Evolutionary conservation across 1,140 invertebrate species (phyloP).

Genomic region (Chironomus striatipennis): DNA sequence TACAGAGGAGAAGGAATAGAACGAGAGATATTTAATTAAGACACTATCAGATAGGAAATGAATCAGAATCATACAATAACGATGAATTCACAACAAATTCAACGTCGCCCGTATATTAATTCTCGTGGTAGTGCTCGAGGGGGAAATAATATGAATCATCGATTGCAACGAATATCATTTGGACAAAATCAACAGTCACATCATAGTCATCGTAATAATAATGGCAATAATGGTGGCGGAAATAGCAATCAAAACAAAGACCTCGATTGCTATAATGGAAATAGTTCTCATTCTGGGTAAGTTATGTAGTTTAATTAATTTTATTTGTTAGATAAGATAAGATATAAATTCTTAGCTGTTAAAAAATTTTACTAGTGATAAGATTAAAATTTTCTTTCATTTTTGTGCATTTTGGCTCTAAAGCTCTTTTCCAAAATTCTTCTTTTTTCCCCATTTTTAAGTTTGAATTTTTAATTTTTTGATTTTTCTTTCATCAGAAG

Average conservation of each 20-base stretch:
- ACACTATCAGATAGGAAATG: not conserved
- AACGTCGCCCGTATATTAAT: conserved; percentile 17
- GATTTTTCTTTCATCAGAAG: too few relatives aligned
- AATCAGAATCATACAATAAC: conserved; percentile 19
- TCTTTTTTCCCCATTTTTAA: not conserved
- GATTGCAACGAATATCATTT: conserved; percentile 8
- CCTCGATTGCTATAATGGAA: not conserved
- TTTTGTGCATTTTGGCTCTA: conserved; percentile 17
- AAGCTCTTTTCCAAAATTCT: not conserved
- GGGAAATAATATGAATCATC: conserved; percentile 17
- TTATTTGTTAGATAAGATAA: not conserved
- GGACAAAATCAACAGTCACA: not conserved
- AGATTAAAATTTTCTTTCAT: not conserved
- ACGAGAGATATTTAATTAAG: not conserved
- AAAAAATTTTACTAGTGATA: not conserved
- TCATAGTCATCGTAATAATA: not conserved
- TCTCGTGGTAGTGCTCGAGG: not conserved
- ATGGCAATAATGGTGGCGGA: not conserved
- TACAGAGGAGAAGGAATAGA: not conserved
- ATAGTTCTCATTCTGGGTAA: conserved; percentile 15
- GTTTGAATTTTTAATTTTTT: not conserved
- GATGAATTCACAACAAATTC: conserved; percentile 10
- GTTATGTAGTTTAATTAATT: not conserved
- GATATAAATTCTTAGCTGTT: not conserved
- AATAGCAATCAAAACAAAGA: conserved; percentile 16